Evolutionary conservation across 2,797 vertebrate genomes (phyloP).

Genomic region (Enteromius paludinosus): DNA sequence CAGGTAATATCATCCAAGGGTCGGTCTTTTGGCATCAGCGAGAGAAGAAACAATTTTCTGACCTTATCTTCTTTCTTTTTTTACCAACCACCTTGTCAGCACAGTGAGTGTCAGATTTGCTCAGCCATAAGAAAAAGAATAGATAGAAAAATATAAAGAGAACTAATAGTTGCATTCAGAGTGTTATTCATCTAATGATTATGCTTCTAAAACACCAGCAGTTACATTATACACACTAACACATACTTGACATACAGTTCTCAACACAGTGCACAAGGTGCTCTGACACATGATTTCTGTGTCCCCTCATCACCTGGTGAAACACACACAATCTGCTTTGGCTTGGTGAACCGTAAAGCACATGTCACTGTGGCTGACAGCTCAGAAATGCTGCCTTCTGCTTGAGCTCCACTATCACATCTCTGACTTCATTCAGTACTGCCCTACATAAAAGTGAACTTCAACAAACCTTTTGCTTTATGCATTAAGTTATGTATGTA

Average conservation of each 20-base stretch:
- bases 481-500: neutral
- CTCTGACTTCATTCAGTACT: slow-evolving; percentile 5
- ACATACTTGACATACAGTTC: slow-evolving; percentile 6
- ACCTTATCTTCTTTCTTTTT: slow-evolving; percentile 12
- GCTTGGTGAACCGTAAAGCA: slow-evolving; percentile 44
- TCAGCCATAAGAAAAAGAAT: neutral
- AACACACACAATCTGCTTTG: slow-evolving; percentile 18
- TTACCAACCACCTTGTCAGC: neutral
- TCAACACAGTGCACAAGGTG: slow-evolving; percentile 10
- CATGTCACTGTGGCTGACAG: slow-evolving; percentile 51
- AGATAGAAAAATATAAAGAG: neutral
- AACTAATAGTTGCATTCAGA: neutral
- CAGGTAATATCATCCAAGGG: slow-evolving; percentile 16
- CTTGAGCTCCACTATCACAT: slow-evolving; percentile 29
- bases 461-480: neutral
- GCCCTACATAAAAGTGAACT: slow-evolving; percentile 5
- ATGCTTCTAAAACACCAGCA: neutral
- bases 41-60: slow-evolving; percentile 7
- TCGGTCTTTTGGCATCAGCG: slow-evolving; percentile 1
- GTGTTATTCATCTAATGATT: neutral
- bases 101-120: slow-evolving; percentile 20
- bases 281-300: slow-evolving; percentile 31
- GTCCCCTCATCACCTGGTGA: slow-evolving; percentile 26
- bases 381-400: slow-evolving; percentile 42
- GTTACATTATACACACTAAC: slow-evolving; percentile 13